phyloP scores from a whole-genome alignment of 2,797 vertebrate genomes.

The Sebastolobus alascanus region DNA sequence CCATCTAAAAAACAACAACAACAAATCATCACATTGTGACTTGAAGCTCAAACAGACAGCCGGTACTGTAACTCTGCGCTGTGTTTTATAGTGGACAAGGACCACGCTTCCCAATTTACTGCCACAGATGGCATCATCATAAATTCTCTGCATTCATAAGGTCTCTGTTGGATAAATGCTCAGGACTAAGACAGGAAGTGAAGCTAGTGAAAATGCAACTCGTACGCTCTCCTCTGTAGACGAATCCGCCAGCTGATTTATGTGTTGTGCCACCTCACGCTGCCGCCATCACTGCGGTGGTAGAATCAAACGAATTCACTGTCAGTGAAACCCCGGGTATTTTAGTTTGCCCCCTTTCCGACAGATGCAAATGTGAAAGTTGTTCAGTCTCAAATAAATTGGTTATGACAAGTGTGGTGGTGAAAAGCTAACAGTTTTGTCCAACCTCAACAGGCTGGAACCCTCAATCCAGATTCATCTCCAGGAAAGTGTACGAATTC shows the following conservation, averaged over 20 bases:
- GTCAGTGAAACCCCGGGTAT: not conserved
- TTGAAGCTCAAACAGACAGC: slow-evolving; percentile 21
- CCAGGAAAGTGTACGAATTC: not conserved
- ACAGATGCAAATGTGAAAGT: not conserved
- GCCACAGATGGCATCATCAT: slow-evolving; percentile 15
- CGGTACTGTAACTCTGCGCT: not conserved
- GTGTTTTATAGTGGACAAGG: slow-evolving; percentile 7
- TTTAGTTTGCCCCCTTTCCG: not conserved
- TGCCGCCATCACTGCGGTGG: not conserved
- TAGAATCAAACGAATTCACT: slow-evolving; percentile 1
- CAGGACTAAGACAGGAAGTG: not conserved
- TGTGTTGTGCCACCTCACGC: not conserved
- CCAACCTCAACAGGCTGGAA: not conserved
- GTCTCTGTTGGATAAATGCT: not conserved
- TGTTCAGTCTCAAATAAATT: not conserved
- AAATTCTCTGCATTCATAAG: slow-evolving; percentile 12
- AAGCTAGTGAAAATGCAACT: not conserved
- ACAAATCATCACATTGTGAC: slow-evolving; percentile 32
- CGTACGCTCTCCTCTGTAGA: not conserved
- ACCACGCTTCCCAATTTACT: slow-evolving; percentile 22
- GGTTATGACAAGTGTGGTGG: not conserved
- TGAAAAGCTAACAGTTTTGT: not conserved
- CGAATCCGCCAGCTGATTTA: not conserved
- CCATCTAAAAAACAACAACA: not conserved
- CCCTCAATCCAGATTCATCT: not conserved